Conservation (phyloP, 1,140 invertebrate genomes). For the Druon quercuslanigerum region DNA sequence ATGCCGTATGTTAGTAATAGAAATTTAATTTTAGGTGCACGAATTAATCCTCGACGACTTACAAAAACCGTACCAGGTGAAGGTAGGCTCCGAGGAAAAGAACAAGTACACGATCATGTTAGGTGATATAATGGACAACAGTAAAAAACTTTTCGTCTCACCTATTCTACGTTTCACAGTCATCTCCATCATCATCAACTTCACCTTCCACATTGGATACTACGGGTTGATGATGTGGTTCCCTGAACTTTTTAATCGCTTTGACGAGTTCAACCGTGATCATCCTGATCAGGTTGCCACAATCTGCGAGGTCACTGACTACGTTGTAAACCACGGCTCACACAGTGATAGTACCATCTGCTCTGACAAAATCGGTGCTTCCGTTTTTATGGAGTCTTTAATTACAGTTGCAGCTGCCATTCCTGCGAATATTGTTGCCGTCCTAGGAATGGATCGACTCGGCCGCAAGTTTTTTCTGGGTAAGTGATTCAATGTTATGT, state of each 20-base stretch:
- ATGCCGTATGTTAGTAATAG: conserved; percentile 41
- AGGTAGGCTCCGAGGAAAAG: conserved; percentile 65
- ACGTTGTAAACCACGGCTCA: conserved; percentile 81
- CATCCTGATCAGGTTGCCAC: conserved; percentile 77
- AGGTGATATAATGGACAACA: conserved; percentile 85
- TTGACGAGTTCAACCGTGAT: conserved; percentile 84
- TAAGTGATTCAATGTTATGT: conserved; percentile 58
- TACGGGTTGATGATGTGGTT: conserved; percentile 96
- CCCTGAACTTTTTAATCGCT: conserved; percentile 91
- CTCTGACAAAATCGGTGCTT: conserved; percentile 82
- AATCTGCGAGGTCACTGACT: conserved; percentile 86
- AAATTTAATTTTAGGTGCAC: conserved; percentile 73
- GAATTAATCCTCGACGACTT: conserved; percentile 83
- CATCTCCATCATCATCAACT: conserved; percentile 90
- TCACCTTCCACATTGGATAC: conserved; percentile 92
- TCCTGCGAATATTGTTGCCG: conserved; percentile 89
- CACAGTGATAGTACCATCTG: conserved; percentile 79
- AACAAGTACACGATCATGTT: conserved; percentile 83
- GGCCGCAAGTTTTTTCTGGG: conserved; percentile 93
- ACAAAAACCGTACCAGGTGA: conserved; percentile 75
- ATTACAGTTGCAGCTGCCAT: conserved; percentile 90
- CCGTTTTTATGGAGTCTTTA: conserved; percentile 89
- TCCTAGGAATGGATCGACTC: conserved; percentile 84
- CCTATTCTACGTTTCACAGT: conserved; percentile 88
- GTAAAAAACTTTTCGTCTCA: conserved; percentile 85